A percentile compares a stretch with the other conserved stretches of the same genome.
Evolutionary conservation across 2,888 invertebrate genomes (phyloP).

Genomic region (Parnassius glacialis): DNA sequence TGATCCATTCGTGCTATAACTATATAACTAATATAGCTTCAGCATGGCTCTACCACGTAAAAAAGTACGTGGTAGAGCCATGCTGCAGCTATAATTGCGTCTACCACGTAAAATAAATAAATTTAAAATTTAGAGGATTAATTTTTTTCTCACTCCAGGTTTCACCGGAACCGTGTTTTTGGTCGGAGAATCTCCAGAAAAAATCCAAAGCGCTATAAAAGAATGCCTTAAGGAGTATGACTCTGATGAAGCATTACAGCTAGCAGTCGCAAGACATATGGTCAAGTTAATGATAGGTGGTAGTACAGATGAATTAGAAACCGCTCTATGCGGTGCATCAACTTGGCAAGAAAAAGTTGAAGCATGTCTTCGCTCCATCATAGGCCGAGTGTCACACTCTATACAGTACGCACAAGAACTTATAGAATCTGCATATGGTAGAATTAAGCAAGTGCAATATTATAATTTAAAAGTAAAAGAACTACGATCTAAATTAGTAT

Average conservation of each 20-base stretch:
- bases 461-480: conserved; percentile 29
- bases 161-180: conserved; percentile 54
- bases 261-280: conserved; percentile 43
- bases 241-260: conserved; percentile 38
- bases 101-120: too few species aligned
- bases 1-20: too few species aligned
- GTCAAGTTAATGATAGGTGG: conserved; percentile 38
- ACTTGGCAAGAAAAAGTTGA: conserved; percentile 46
- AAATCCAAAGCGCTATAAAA: conserved; percentile 39
- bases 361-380: conserved; percentile 39
- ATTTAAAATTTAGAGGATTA: too few species aligned
- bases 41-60: too few species aligned
- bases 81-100: too few species aligned
- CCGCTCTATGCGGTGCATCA: conserved; percentile 23
- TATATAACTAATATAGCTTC: too few species aligned
- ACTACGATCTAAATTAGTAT: conserved; percentile 42
- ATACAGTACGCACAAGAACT: conserved; percentile 49
- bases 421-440: conserved; percentile 43
- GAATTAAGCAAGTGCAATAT: conserved; percentile 32
- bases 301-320: conserved; percentile 30
- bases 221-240: conserved; percentile 37
- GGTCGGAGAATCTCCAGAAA: conserved; percentile 48
- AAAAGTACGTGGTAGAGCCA: too few species aligned
- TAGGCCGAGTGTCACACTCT: conserved; percentile 49
- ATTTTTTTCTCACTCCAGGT: conserved; percentile 34